These are phyloP conservation scores for Cecidostiba fungosa DNA, from an alignment of 2,888 invertebrate genomes.

Conservation along the genomic window DNA sequence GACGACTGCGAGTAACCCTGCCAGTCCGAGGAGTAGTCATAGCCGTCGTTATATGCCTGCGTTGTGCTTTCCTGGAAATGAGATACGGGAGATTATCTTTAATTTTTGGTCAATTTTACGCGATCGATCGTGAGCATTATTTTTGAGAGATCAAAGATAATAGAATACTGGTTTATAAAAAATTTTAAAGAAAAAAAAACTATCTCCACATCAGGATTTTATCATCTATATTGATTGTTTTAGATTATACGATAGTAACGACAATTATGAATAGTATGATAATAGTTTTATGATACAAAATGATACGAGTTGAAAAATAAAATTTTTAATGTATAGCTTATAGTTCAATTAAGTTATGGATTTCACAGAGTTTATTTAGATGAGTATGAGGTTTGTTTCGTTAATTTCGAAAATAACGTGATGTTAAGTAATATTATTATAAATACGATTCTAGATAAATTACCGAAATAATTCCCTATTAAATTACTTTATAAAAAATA, in stretches of 20 bases:
- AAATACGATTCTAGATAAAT: neutral
- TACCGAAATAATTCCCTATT: neutral
- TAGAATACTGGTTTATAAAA: neutral
- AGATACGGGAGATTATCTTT: neutral
- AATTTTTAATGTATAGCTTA: neutral
- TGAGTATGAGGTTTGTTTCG: no score
- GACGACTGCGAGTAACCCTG: constrained; percentile 70
- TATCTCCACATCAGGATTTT: neutral
- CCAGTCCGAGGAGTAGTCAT: constrained; percentile 66
- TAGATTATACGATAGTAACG: neutral
- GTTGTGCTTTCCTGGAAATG: constrained; percentile 52
- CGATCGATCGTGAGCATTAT: neutral
- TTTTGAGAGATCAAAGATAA: constrained; percentile 2
- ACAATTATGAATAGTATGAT: no score
- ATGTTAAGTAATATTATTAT: no score
- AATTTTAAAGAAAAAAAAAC: neutral
- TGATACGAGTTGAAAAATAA: neutral
- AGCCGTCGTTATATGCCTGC: constrained; percentile 65
- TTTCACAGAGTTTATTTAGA: no score
- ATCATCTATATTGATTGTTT: neutral
- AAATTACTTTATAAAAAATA: neutral
- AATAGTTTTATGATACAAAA: neutral
- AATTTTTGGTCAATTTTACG: neutral
- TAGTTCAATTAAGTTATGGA: no score
- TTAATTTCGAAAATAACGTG: no score